Evolutionary conservation across 2,797 vertebrate genomes (phyloP).

Genomic region (Alouatta caraya): DNA sequence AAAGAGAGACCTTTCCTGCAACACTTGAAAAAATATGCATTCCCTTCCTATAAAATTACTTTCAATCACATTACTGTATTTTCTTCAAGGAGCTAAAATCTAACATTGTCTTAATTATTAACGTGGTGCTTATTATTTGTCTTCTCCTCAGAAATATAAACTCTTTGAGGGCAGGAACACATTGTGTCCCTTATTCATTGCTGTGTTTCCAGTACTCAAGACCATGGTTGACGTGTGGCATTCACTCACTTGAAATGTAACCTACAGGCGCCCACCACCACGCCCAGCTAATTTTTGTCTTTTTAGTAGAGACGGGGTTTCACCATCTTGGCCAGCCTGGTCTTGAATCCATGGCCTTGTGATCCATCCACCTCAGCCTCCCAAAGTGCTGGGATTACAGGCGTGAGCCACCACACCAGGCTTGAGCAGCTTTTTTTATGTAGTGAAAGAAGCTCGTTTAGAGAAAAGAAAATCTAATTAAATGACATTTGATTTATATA

Average conservation of each 20-base stretch:
- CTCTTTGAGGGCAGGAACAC: not conserved
- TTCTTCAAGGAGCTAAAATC: not conserved
- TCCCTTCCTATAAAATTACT: not conserved
- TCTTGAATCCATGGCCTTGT: no score
- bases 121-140: not conserved
- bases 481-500: not conserved
- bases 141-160: not conserved
- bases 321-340: no score
- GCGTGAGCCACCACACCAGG: no score
- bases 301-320: no score
- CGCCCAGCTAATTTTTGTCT: no score
- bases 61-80: not conserved
- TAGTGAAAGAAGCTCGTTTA: not conserved
- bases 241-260: not conserved
- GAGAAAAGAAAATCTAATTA: not conserved
- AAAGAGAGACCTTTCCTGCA: not conserved
- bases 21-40: not conserved
- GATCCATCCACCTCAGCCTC: no score
- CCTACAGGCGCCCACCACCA: not conserved
- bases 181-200: not conserved
- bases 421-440: not conserved
- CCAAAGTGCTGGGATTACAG: no score
- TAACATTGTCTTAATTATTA: not conserved
- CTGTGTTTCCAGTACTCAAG: not conserved
- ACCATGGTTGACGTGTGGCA: not conserved